phyloP scores from a whole-genome alignment of 2,888 invertebrate species.

The Phymatocera aterrima region DNA sequence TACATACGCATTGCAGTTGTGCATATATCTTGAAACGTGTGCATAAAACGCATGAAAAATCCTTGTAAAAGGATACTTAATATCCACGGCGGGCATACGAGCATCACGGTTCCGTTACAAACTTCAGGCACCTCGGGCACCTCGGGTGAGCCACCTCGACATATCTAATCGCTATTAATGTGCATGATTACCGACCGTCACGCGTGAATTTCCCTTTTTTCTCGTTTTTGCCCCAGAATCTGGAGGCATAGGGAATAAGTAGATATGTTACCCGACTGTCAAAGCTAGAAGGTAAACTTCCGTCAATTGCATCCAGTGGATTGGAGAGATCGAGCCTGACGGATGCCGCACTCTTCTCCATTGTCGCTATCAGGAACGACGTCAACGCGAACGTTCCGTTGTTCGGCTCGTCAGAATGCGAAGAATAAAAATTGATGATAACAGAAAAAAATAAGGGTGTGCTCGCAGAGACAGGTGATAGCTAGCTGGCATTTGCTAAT shows the following conservation, averaged over 20 bases:
- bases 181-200: slow-evolving; percentile 66
- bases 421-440: neutral
- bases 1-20: neutral
- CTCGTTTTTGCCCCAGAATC: slow-evolving; percentile 8
- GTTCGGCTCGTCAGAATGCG: neutral
- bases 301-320: too few relatives aligned
- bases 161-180: slow-evolving; percentile 66
- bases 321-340: neutral
- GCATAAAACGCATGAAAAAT: slow-evolving; percentile 30
- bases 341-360: neutral
- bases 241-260: neutral
- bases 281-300: too few relatives aligned
- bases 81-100: slow-evolving; percentile 20
- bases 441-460: neutral
- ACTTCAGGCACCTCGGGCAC: slow-evolving; percentile 49
- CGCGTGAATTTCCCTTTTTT: slow-evolving; percentile 42
- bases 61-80: slow-evolving; percentile 25
- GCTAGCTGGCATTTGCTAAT: slow-evolving; percentile 67
- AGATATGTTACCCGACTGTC: neutral
- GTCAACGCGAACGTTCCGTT: neutral
- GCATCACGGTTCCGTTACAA: slow-evolving; percentile 55
- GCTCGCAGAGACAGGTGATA: slow-evolving; percentile 38
- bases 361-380: neutral
- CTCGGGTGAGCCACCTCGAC: slow-evolving; percentile 47
- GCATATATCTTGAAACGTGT: slow-evolving; percentile 19